phyloP scores from a whole-genome alignment of 1,140 invertebrate genomes.

The Neodiprion pinetum region DNA sequence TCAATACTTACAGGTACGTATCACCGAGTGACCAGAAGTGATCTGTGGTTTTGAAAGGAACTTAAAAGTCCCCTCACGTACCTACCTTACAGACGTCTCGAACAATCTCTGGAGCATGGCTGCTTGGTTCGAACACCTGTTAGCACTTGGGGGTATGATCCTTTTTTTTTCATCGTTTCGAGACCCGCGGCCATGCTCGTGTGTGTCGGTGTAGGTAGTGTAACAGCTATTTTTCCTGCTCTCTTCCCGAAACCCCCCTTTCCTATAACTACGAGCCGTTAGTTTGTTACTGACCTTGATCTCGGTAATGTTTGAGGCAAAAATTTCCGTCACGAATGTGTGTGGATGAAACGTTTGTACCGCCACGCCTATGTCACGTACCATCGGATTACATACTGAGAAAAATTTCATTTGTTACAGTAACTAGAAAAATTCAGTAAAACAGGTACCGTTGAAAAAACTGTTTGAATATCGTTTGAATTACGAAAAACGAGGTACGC shows the following conservation, averaged over 20 bases:
- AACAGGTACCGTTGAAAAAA: too few species aligned
- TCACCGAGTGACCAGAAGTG: too few species aligned
- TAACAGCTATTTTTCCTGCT: neutral
- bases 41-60: neutral
- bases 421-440: too few species aligned
- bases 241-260: neutral
- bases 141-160: neutral
- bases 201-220: neutral
- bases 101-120: neutral
- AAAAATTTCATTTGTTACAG: too few species aligned
- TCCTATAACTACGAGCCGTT: neutral
- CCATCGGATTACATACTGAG: neutral
- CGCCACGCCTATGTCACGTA: neutral
- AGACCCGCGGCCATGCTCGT: neutral
- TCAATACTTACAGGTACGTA: too few species aligned
- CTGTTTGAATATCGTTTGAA: too few species aligned
- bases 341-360: neutral
- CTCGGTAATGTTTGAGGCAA: neutral
- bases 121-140: neutral
- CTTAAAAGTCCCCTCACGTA: neutral
- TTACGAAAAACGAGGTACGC: too few species aligned
- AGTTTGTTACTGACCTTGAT: neutral
- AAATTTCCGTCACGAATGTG: neutral
- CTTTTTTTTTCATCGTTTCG: neutral
- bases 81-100: neutral